Conservation (phyloP, 2,888 invertebrate genomes). For the Trichogramma dendrolimi region DNA sequence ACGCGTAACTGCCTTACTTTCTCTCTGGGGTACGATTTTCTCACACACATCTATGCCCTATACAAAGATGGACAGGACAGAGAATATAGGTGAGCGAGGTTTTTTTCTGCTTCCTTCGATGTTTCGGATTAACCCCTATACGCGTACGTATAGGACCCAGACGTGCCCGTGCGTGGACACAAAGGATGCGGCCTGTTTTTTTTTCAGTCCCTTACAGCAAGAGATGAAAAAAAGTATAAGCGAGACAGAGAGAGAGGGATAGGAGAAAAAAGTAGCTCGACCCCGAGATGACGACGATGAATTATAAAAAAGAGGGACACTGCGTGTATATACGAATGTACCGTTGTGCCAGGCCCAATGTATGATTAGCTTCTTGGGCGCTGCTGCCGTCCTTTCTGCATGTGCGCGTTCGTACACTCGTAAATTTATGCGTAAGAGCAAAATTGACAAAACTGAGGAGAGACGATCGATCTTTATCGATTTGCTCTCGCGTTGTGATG, state of each 20-base stretch:
- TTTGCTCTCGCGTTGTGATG: not conserved
- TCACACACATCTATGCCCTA: too few species aligned
- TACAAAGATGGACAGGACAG: too few species aligned
- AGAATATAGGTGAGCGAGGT: not conserved
- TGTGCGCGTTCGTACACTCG: not conserved
- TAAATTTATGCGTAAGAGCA: not conserved
- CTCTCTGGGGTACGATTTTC: too few species aligned
- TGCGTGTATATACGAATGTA: constrained; percentile 19
- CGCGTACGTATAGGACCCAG: constrained; percentile 13
- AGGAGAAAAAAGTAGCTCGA: too few species aligned
- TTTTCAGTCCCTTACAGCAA: constrained; percentile 18
- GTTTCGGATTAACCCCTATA: constrained; percentile 41
- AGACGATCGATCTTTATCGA: constrained; percentile 17
- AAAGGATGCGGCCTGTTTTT: constrained; percentile 37
- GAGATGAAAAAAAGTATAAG: constrained; percentile 17
- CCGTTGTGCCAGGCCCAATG: not conserved
- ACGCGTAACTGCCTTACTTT: too few species aligned
- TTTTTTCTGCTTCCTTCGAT: constrained; percentile 32
- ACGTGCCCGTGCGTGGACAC: constrained; percentile 29
- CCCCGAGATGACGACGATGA: constrained; percentile 10
- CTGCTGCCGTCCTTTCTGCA: not conserved
- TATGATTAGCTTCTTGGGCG: not conserved
- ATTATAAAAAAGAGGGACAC: constrained; percentile 29
- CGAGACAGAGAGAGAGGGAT: too few species aligned
- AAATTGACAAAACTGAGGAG: not conserved